Base-by-base conservation (phyloP, 2,888 invertebrate genomes). In the Synanthedon vespiformis region DNA sequence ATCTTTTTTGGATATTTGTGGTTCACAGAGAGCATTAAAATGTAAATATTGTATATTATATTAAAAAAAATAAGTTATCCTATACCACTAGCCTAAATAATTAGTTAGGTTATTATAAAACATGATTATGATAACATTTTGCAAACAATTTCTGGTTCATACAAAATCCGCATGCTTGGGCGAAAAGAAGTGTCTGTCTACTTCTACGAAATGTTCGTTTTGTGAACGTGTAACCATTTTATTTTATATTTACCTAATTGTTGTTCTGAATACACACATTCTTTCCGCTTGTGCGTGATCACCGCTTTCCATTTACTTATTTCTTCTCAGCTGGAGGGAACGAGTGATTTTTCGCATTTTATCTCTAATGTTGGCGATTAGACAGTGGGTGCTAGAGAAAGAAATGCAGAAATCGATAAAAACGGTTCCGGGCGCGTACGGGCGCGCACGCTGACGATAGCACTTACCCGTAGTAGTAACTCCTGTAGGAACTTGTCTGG, bases 271-370 rank as follows among this genome's bases (percentile, higher is more conserved):
- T 67, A 76, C 73, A 83, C 86, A 85, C 85, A 72, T 85, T 83
- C 84, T 84, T 85, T 85, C 83, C 85, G 87, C 87, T 87, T 87
- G 72, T 79, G 87, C 85, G 87, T 86, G 80, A 73, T 81, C 87
- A 87, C 87, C 67, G 87, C 87, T 87, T 87, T 73, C 60, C 51
- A 53, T 55, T 55, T 47, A n/a, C n/a, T n/a, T n/a, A 51, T 57
- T 57, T 54, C 11, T 56, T 55, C 55, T 55, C 40, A 52, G 52
- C 52, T 53, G 47, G 50, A 50, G n/a, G 51, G 49, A 48, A 48
- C 16, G 18, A 18, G 44, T 44, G 13, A 14, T 44, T 13, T 44
- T 34, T 34, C 34, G 34, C 34, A 8, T 34, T 34, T 34, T 34
- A 34, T 34, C 34, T 34, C 34, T 34, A 34, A 34, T 34, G 34